These are phyloP conservation scores for Hystrix brachyura DNA, from an alignment of 2,113 vertebrate species.

Conservation along the genomic window DNA sequence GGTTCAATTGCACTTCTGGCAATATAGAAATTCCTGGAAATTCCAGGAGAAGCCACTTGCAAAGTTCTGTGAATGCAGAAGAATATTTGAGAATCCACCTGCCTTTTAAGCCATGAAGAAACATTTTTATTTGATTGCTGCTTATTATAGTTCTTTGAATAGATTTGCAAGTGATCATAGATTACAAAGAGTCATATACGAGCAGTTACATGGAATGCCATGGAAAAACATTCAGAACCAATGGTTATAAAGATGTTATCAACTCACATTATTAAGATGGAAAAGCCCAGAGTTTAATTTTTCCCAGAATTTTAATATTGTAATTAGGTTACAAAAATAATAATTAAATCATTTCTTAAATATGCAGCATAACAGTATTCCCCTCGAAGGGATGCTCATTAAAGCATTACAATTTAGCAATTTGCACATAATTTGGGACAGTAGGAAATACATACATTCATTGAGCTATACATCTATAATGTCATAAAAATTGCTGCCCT, in stretches of 20 bases:
- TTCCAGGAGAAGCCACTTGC: conserved; percentile 31
- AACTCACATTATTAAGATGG: not conserved
- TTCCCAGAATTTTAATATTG: conserved; percentile 11
- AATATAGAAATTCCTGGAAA: not conserved
- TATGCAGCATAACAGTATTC: conserved; percentile 39
- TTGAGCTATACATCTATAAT: not conserved
- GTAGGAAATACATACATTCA: not conserved
- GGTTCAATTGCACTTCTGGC: not conserved
- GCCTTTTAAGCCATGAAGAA: conserved; percentile 45
- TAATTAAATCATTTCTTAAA: conserved; percentile 34
- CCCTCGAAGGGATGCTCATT: conserved; percentile 18
- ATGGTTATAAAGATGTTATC: conserved; percentile 60
- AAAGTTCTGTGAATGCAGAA: conserved; percentile 23
- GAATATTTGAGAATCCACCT: conserved; percentile 2
- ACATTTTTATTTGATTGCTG: not conserved
- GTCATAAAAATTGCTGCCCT: not conserved
- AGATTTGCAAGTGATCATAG: conserved; percentile 59
- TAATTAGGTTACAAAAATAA: conserved; percentile 51
- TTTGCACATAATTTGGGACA: not conserved
- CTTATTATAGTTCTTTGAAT: conserved; percentile 40
- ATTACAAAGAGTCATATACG: conserved; percentile 4
- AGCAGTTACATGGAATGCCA: conserved; percentile 25
- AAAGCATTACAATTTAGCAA: conserved; percentile 33
- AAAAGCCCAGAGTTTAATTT: not conserved
- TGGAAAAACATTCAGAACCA: conserved; percentile 20